Conservation (phyloP, 2,888 invertebrate species). For the Rhimphoctona megacephalus region DNA sequence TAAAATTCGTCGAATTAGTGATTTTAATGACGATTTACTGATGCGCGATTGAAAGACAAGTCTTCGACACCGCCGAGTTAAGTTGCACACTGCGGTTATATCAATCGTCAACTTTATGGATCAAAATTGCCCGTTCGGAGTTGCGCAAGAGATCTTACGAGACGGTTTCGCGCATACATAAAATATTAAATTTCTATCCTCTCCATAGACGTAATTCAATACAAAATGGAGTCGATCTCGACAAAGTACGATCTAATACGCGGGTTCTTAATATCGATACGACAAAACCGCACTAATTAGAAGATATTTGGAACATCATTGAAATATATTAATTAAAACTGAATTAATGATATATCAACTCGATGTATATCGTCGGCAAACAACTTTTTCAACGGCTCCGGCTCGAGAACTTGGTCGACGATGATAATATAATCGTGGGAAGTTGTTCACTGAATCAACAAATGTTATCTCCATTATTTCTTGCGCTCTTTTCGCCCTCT, state of each 20-base stretch:
- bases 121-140: constrained; percentile 3
- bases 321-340: not conserved
- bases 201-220: not conserved
- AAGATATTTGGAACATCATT: not conserved
- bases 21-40: not conserved
- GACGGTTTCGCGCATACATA: constrained; percentile 15
- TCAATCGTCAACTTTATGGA: constrained; percentile 14
- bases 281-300: not conserved
- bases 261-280: not conserved
- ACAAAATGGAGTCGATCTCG: not conserved
- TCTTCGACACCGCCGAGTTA: not conserved
- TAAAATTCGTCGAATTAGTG: not conserved
- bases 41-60: constrained; percentile 7
- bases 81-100: constrained; percentile 11
- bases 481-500: constrained; percentile 19
- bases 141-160: constrained; percentile 35
- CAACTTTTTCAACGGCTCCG: not conserved
- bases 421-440: not conserved
- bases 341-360: not conserved
- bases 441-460: constrained; percentile 14
- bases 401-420: not conserved
- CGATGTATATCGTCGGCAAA: not conserved
- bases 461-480: not conserved
- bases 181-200: constrained; percentile 4
- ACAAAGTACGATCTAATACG: not conserved